phyloP scores from a whole-genome alignment of 2,113 vertebrate genomes.

The Eretmochelys imbricata region DNA sequence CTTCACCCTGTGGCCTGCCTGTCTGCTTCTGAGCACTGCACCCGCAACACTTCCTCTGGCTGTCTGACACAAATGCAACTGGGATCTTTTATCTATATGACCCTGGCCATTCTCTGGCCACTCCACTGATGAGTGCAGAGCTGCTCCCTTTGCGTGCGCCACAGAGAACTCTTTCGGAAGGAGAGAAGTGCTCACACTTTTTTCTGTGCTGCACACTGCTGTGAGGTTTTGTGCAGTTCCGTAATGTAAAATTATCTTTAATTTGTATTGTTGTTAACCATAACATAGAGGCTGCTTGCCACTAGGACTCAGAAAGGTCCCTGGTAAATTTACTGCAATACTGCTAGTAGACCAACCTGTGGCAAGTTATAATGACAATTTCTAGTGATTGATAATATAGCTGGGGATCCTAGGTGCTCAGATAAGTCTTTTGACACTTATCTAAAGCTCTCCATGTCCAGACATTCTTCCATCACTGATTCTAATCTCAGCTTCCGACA shows the following conservation, averaged over 20 bases:
- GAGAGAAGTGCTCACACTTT: neutral
- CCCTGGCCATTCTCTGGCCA: rapidly evolving
- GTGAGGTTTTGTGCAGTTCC: rapidly evolving
- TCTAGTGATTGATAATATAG: neutral
- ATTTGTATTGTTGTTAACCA: neutral
- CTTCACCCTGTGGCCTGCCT: neutral
- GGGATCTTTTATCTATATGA: neutral
- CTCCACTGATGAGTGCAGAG: neutral
- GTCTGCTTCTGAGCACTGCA: neutral
- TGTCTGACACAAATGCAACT: rapidly evolving
- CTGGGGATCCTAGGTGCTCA: rapidly evolving
- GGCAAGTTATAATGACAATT: rapidly evolving
- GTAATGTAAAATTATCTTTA: neutral
- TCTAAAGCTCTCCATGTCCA: neutral
- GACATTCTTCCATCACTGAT: rapidly evolving
- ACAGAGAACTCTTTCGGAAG: rapidly evolving
- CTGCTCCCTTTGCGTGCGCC: rapidly evolving
- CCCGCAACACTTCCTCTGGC: neutral
- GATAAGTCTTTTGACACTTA: neutral
- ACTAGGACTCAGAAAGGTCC: neutral
- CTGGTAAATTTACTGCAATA: rapidly evolving
- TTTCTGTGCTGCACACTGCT: rapidly evolving
- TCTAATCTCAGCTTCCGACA: neutral
- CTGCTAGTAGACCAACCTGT: rapidly evolving
- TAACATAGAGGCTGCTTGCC: neutral